Evolutionary conservation across 2,888 invertebrate genomes (phyloP).

Genomic region (Caenorhabditis parvicauda): DNA sequence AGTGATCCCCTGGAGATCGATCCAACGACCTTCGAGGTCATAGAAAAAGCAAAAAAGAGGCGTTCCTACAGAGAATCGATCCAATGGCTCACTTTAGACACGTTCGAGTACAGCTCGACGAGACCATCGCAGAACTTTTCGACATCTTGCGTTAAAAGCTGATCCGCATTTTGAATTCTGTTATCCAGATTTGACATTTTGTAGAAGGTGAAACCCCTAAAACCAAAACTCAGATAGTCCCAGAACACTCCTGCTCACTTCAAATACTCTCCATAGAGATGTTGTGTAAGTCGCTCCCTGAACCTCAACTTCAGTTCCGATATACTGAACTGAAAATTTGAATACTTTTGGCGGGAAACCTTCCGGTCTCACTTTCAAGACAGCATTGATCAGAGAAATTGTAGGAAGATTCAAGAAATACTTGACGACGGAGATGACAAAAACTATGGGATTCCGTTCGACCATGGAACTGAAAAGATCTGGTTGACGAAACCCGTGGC

Average conservation of each 20-base stretch:
- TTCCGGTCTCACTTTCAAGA: conserved; percentile 72
- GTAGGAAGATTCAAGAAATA: conserved; percentile 84
- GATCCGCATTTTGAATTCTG: conserved; percentile 91
- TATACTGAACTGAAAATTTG: conserved; percentile 75
- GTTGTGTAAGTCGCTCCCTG: conserved; percentile 81
- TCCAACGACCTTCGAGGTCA: too few relatives aligned
- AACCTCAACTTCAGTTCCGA: conserved; percentile 87
- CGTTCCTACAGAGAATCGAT: too few relatives aligned
- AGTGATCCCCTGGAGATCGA: too few relatives aligned
- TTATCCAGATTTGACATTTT: conserved; percentile 89
- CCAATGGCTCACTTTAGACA: conserved; percentile 74
- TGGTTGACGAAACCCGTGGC: background rate
- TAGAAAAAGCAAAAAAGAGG: too few relatives aligned
- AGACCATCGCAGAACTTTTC: conserved; percentile 95
- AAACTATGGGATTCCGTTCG: conserved; percentile 77
- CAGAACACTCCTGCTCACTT: conserved; percentile 74
- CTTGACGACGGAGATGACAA: conserved; percentile 75
- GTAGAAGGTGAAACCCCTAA: conserved; percentile 73
- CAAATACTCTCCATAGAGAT: conserved; percentile 86
- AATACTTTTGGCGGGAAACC: conserved; percentile 2
- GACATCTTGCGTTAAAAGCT: conserved; percentile 90
- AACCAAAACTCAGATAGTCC: conserved; percentile 4
- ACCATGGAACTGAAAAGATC: conserved; percentile 77
- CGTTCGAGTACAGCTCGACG: conserved; percentile 90
- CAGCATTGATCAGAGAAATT: conserved; percentile 89